A percentile compares a stretch with the other conserved stretches of the same genome.
These are phyloP conservation scores for Baryphthengus martii DNA, from an alignment of 2,113 vertebrate genomes.

Conservation along the genomic window DNA sequence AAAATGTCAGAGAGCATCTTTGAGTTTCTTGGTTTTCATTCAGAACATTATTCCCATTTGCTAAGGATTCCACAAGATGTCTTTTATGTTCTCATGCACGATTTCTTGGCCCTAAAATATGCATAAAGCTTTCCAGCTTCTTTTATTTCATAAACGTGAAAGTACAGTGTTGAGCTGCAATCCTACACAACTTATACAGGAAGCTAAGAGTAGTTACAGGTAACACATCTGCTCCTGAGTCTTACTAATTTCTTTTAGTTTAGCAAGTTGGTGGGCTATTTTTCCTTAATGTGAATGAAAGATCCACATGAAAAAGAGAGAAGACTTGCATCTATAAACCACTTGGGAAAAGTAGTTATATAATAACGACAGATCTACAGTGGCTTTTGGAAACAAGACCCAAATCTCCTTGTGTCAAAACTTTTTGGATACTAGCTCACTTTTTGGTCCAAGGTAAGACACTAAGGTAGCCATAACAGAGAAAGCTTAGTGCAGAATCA, in stretches of 20 bases:
- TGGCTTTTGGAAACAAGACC: neutral
- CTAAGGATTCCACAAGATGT: neutral
- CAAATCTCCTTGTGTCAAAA: neutral
- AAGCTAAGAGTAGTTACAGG: neutral
- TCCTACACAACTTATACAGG: neutral
- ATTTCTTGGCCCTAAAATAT: neutral
- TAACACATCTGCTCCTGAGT: neutral
- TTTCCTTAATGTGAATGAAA: neutral
- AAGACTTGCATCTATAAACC: neutral
- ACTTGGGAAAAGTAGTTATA: fast-evolving
- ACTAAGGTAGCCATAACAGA: fast-evolving
- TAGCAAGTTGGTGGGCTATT: neutral
- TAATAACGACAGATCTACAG: neutral
- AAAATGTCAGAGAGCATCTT: neutral
- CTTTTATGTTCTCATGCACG: neutral
- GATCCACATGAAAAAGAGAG: neutral
- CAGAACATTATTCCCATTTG: neutral
- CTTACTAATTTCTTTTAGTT: neutral
- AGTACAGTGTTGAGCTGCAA: neutral
- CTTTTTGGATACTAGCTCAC: neutral
- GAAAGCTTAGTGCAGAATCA: neutral
- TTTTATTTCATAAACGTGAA: neutral
- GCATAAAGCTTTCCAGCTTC: neutral
- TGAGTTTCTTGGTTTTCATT: neutral
- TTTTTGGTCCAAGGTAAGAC: neutral